Conservation (phyloP, 2,797 vertebrate genomes). For the Fistularia tabacaria region DNA sequence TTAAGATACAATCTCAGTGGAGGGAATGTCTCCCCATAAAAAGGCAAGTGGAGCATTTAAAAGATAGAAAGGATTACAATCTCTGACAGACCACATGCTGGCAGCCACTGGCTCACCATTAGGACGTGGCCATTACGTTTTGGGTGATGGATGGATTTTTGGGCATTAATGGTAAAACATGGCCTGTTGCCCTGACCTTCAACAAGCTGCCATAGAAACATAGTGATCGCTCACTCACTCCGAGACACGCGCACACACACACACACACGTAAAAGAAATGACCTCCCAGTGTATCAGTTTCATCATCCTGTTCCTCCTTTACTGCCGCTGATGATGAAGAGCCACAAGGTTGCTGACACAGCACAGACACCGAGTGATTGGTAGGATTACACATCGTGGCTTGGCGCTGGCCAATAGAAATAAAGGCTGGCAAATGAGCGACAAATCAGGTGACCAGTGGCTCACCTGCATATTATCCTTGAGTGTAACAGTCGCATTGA, state of each 20-base stretch:
- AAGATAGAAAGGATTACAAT: neutral
- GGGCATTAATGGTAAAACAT: conserved; percentile 21
- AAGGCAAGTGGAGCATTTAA: too few relatives aligned
- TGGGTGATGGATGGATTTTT: conserved; percentile 9
- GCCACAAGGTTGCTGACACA: conserved; percentile 63
- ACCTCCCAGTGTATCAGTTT: conserved; percentile 28
- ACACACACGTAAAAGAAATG: conserved; percentile 21
- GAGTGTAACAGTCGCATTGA: conserved; percentile 10
- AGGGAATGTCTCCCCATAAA: too few relatives aligned
- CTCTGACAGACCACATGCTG: neutral
- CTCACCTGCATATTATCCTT: conserved; percentile 21
- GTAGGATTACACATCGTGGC: conserved; percentile 61
- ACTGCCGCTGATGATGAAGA: conserved; percentile 50
- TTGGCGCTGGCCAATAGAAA: conserved; percentile 50
- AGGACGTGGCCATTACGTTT: conserved; percentile 7
- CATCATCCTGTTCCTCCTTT: conserved; percentile 40
- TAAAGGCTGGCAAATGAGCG: conserved; percentile 3
- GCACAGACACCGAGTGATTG: conserved; percentile 52
- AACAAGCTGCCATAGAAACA: conserved; percentile 3
- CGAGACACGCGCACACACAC: neutral
- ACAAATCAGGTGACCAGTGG: conserved; percentile 53
- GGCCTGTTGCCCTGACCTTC: conserved; percentile 27
- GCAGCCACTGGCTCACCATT: conserved; percentile 9
- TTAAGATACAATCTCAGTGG: too few relatives aligned
- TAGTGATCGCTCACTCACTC: neutral